Evolutionary conservation across 2,797 vertebrate genomes (phyloP).

Genomic region (Gambusia yucatana): DNA sequence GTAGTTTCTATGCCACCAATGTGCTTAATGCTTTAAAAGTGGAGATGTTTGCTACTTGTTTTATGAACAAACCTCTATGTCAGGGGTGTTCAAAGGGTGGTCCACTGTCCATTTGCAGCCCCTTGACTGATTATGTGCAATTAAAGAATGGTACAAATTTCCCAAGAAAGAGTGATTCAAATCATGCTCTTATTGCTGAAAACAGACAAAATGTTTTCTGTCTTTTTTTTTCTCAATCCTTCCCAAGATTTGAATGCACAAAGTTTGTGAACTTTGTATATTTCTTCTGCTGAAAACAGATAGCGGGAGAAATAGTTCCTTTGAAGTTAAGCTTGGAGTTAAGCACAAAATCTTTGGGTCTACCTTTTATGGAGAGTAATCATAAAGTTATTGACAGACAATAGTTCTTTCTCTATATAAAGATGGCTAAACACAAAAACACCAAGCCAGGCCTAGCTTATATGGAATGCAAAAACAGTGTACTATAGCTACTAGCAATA

Average conservation of each 20-base stretch:
- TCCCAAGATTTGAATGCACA: neutral
- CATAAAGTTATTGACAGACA: neutral
- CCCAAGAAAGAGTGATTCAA: neutral
- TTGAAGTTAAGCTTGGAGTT: neutral
- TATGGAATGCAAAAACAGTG: no score
- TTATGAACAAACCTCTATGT: no score
- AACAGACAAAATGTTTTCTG: neutral
- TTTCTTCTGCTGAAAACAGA: neutral
- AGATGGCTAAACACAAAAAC: no score
- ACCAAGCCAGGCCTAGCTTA: no score
- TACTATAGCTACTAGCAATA: no score
- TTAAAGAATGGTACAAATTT: neutral
- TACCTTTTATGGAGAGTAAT: neutral
- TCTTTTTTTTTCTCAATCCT: no score
- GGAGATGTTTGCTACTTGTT: no score
- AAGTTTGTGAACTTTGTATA: neutral
- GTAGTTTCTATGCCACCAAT: neutral
- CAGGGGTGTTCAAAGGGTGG: no score
- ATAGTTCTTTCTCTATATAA: no score
- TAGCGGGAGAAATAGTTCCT: neutral
- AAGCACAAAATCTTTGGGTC: neutral
- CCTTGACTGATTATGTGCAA: neutral
- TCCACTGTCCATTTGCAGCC: no score
- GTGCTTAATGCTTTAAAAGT: neutral
- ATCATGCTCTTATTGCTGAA: neutral